phyloP scores from a whole-genome alignment of 2,113 vertebrate genomes.

The Rattus norvegicus region GRCr8 NC_086032.1:19527001-19527500 shows the following conservation, averaged over 20 bases:
- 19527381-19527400: not conserved
- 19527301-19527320: not conserved
- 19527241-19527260: not conserved
- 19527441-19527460: not conserved
- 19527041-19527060: too few relatives aligned
- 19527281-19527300: not conserved
- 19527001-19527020: too few relatives aligned
- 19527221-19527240: not conserved
- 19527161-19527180: not conserved
- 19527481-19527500: conserved; percentile 15
- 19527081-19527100: too few relatives aligned
- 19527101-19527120: too few relatives aligned
- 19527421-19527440: not conserved
- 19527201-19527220: not conserved
- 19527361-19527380: not conserved
- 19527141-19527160: too few relatives aligned
- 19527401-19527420: not conserved
- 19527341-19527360: not conserved
- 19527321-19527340: not conserved
- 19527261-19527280: not conserved
- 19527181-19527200: not conserved
- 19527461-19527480: conserved; percentile 3
- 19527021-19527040: too few relatives aligned
- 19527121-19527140: too few relatives aligned
- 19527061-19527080: too few relatives aligned